Conservation (phyloP, 2,888 invertebrate genomes). For the Clistopyga incitator region DNA sequence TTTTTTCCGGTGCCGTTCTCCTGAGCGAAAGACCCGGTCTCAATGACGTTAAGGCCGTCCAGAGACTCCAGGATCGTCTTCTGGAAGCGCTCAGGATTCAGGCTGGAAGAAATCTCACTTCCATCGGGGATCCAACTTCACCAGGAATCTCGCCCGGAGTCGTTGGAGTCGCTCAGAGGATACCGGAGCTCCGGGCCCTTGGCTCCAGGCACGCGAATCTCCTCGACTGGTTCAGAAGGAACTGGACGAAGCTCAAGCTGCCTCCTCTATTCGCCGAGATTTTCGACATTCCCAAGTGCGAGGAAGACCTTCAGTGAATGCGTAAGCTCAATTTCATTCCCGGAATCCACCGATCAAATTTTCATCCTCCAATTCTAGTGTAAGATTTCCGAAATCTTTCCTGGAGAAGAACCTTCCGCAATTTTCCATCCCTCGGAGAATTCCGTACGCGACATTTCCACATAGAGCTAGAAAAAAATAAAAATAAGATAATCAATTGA, state of each 20-base stretch:
- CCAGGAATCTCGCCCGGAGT: constrained; percentile 80
- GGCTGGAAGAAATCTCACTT: constrained; percentile 84
- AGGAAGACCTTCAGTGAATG: constrained; percentile 87
- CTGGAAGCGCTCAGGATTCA: constrained; percentile 95
- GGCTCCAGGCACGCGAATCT: constrained; percentile 93
- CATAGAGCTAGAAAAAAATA: not conserved
- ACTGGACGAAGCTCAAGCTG: constrained; percentile 93
- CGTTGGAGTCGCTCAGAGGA: constrained; percentile 86
- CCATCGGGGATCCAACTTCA: constrained; percentile 79
- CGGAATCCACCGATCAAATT: not conserved
- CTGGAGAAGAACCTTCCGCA: not conserved
- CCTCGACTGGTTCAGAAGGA: constrained; percentile 95
- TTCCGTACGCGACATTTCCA: not conserved
- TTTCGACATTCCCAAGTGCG: constrained; percentile 96
- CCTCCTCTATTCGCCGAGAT: constrained; percentile 98
- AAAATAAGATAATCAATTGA: too few species aligned
- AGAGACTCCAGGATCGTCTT: constrained; percentile 92
- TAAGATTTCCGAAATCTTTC: not conserved
- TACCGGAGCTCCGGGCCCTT: constrained; percentile 92
- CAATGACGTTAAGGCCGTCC: constrained; percentile 91
- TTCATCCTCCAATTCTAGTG: not conserved
- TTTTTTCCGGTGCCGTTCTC: constrained; percentile 94
- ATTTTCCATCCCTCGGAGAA: not conserved
- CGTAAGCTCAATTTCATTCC: constrained; percentile 60
- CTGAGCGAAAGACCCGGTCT: constrained; percentile 93